phyloP scores from a whole-genome alignment of 2,797 vertebrate genomes.

The Bryconaethiops microstoma region DNA sequence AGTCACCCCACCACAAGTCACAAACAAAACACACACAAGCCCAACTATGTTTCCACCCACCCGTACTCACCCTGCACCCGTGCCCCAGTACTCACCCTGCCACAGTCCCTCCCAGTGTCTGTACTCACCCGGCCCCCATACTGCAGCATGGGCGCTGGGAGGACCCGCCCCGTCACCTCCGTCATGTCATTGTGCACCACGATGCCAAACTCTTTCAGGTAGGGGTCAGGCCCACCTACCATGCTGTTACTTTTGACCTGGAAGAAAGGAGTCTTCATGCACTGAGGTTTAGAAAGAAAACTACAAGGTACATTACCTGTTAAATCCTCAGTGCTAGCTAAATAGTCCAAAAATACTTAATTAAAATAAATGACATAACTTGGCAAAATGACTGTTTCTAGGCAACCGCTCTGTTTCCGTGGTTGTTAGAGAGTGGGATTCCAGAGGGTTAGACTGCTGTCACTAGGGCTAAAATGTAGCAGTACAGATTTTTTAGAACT shows the following conservation, averaged over 20 bases:
- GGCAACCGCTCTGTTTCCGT: constrained; percentile 5
- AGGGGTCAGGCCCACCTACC: constrained; percentile 97
- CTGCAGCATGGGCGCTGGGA: constrained; percentile 96
- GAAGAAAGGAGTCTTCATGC: not conserved
- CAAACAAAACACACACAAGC: constrained; percentile 40
- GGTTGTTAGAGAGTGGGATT: not conserved
- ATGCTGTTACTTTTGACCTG: constrained; percentile 99
- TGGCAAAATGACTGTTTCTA: not conserved
- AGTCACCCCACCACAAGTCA: constrained; percentile 42
- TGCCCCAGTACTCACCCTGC: constrained; percentile 84
- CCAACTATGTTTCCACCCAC: constrained; percentile 50
- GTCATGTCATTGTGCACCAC: constrained; percentile 99
- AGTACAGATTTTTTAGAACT: not conserved
- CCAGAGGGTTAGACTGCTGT: not conserved
- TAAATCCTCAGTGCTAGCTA: too few species aligned
- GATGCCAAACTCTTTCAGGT: constrained; percentile 96
- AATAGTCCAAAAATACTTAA: too few species aligned
- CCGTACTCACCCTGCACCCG: constrained; percentile 64
- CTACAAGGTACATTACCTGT: not conserved
- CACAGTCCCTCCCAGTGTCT: constrained; percentile 76
- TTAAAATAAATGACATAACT: too few species aligned
- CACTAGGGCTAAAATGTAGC: not conserved
- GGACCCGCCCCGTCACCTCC: constrained; percentile 94
- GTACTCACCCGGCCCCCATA: constrained; percentile 95
- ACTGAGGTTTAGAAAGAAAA: not conserved